Conservation (phyloP, 2,888 invertebrate species). For the Eilema depressum region DNA sequence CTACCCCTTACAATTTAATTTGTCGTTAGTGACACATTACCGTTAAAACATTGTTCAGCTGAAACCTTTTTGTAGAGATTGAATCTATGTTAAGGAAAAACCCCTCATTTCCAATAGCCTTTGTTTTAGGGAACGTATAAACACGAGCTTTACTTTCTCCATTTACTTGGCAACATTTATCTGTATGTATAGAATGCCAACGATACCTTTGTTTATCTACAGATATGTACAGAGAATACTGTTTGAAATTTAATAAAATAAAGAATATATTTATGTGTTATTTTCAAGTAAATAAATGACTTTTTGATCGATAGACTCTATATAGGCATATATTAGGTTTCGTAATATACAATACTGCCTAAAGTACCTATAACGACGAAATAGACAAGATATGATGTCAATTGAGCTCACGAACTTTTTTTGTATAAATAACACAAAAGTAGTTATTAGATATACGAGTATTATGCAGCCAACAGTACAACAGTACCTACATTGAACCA, state of each 20-base stretch:
- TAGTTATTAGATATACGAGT: too few species aligned
- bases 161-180: conserved; percentile 17
- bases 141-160: conserved; percentile 19
- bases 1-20: conserved; percentile 38
- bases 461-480: neutral
- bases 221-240: neutral
- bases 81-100: conserved; percentile 32
- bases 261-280: too few species aligned
- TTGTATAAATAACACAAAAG: neutral
- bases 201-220: neutral
- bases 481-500: neutral
- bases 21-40: conserved; percentile 41
- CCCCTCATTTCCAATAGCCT: conserved; percentile 25
- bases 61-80: conserved; percentile 42
- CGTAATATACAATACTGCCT: neutral
- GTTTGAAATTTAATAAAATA: too few species aligned
- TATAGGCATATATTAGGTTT: too few species aligned
- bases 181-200: conserved; percentile 2
- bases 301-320: too few species aligned
- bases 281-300: too few species aligned
- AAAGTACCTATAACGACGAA: too few species aligned
- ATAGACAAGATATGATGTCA: neutral
- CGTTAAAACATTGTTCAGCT: conserved; percentile 43
- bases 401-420: neutral
- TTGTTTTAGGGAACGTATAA: conserved; percentile 30